phyloP scores from a whole-genome alignment of 2,113 vertebrate species.

The Engraulis encrasicolus region DNA sequence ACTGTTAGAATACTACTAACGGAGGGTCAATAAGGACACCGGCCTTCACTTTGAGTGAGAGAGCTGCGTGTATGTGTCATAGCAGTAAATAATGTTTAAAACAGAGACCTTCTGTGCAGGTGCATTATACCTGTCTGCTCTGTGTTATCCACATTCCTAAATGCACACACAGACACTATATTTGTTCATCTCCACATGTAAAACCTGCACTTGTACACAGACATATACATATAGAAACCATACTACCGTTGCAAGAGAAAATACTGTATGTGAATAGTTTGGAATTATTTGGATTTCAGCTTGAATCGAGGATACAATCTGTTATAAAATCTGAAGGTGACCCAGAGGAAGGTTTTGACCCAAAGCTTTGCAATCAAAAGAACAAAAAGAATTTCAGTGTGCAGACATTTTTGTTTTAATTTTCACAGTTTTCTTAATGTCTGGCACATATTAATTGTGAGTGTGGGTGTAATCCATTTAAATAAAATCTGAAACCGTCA shows the following conservation, averaged over 20 bases:
- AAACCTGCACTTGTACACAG: background rate
- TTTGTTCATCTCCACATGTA: background rate
- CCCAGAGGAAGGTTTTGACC: too few species aligned
- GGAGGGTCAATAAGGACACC: background rate
- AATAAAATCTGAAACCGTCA: background rate
- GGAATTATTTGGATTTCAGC: too few species aligned
- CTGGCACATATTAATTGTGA: too few species aligned
- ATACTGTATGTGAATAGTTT: too few species aligned
- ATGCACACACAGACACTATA: background rate
- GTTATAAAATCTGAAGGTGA: too few species aligned
- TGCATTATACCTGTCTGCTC: background rate
- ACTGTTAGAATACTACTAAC: background rate
- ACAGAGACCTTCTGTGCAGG: background rate
- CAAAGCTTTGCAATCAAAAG: too few species aligned
- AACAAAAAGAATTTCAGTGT: too few species aligned
- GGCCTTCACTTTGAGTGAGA: background rate
- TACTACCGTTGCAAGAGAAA: too few species aligned
- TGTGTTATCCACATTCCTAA: background rate
- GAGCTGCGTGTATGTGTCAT: background rate
- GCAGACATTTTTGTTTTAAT: too few species aligned
- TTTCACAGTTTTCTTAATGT: too few species aligned
- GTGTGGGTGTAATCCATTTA: too few species aligned
- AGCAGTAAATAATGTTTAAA: background rate
- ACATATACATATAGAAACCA: constrained; percentile 5
- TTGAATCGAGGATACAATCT: too few species aligned